Percentiles rank a stretch among this genome's conserved stretches.
Evolutionary conservation across 2,797 vertebrate species (phyloP).

Genomic region (Arctocebus calabarensis): DNA sequence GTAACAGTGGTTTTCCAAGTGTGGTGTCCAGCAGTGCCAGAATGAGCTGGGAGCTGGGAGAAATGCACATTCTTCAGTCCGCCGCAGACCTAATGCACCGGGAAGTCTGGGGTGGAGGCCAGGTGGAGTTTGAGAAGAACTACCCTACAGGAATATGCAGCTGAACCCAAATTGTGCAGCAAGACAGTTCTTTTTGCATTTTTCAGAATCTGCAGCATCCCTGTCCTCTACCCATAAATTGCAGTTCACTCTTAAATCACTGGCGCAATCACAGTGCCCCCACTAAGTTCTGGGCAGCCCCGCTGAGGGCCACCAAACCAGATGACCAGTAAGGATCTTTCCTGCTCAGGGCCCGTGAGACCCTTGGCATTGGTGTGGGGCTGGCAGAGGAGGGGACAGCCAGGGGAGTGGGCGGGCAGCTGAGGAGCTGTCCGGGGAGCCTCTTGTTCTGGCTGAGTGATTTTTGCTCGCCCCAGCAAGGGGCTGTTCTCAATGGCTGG

Average conservation of each 20-base stretch:
- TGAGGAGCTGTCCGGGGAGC: neutral
- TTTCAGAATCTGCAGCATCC: neutral
- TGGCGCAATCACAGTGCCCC: neutral
- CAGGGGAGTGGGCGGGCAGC: neutral
- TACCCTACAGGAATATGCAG: neutral
- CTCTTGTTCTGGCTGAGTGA: neutral
- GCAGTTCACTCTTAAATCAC: fast-evolving
- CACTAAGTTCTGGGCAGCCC: neutral
- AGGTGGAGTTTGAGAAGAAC: neutral
- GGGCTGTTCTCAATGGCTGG: neutral
- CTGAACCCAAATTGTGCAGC: fast-evolving
- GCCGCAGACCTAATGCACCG: neutral
- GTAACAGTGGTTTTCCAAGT: neutral
- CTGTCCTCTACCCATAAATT: neutral
- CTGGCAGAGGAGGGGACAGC: neutral
- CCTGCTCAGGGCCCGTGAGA: neutral
- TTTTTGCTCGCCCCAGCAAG: neutral
- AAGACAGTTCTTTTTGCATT: too few relatives aligned
- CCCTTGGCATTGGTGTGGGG: neutral
- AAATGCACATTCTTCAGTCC: neutral
- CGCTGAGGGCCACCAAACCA: neutral
- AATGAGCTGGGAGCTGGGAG: neutral
- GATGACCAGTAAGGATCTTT: neutral
- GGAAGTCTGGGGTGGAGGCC: neutral
- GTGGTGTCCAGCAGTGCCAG: too few relatives aligned